A percentile compares a stretch with the other conserved stretches of the same genome.
Conservation (phyloP, 1,140 invertebrate species). For the Aphaenogaster ashmeadi region DNA sequence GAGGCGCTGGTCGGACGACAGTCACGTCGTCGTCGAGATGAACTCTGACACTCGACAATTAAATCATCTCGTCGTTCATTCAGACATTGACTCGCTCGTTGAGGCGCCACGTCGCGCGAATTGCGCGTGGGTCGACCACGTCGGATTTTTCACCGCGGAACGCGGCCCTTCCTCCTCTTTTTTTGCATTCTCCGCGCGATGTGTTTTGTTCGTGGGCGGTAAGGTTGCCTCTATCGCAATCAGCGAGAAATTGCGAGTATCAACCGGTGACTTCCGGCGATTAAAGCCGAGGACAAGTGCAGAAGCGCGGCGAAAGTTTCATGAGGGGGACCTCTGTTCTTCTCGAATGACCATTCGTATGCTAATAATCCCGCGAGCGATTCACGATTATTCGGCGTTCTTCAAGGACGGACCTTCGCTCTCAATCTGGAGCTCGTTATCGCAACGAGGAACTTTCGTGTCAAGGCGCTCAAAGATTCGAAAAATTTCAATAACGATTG, state of each 20-base stretch:
- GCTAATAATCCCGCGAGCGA: conserved; percentile 1
- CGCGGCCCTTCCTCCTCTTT: not conserved
- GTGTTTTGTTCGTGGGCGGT: conserved; percentile 60
- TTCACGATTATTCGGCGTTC: not conserved
- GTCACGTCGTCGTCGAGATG: conserved; percentile 55
- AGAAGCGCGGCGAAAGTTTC: conserved; percentile 18
- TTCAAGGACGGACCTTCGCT: not conserved
- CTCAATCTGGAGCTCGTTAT: not conserved
- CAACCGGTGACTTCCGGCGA: conserved; percentile 70
- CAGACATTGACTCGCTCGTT: conserved; percentile 73
- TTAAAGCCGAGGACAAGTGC: conserved; percentile 39
- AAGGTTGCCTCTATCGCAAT: conserved; percentile 53
- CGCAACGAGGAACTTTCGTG: not conserved
- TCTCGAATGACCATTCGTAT: not conserved
- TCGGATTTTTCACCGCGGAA: conserved; percentile 11
- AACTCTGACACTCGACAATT: conserved; percentile 81
- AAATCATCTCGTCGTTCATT: conserved; percentile 80
- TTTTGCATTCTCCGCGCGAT: conserved; percentile 4
- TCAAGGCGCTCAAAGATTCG: not conserved
- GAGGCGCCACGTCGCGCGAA: conserved; percentile 74
- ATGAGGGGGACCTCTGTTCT: no score
- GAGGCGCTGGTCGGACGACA: conserved; percentile 50
- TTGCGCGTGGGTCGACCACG: conserved; percentile 78
- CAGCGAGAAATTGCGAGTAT: conserved; percentile 67
- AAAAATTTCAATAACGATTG: not conserved